Percentiles rank a stretch among this genome's conserved stretches.
Conservation (phyloP, 2,888 invertebrate species). For the Girardia tigrina region DNA sequence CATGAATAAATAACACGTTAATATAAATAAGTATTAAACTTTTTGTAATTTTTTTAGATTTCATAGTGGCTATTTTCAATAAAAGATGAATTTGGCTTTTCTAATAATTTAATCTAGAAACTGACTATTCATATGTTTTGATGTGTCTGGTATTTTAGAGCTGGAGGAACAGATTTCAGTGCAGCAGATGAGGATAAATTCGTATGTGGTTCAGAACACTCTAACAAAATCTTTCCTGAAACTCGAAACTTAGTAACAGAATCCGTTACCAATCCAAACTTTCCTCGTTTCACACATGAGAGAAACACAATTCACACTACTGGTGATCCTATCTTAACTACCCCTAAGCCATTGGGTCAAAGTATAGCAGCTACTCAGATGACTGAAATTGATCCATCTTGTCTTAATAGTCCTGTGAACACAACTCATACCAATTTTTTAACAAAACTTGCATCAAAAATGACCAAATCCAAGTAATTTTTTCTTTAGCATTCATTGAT, state of each 20-base stretch:
- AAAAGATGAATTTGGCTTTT: too few relatives aligned
- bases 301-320: slow-evolving; percentile 33
- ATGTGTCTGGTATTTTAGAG: too few relatives aligned
- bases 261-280: slow-evolving; percentile 18
- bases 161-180: slow-evolving; percentile 16
- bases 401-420: neutral
- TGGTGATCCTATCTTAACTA: neutral
- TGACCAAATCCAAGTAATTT: slow-evolving; percentile 1
- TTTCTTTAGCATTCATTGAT: neutral
- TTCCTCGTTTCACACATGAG: slow-evolving; percentile 29
- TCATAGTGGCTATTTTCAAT: too few relatives aligned
- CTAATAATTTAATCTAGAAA: too few relatives aligned
- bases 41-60: too few relatives aligned
- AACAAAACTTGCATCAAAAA: neutral
- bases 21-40: too few relatives aligned
- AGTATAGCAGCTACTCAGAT: neutral
- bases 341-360: neutral
- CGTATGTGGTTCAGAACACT: neutral
- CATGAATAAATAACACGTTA: too few relatives aligned
- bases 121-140: too few relatives aligned
- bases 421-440: neutral
- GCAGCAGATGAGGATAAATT: neutral
- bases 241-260: neutral
- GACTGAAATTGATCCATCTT: slow-evolving; percentile 5
- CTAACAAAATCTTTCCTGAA: neutral